Percentiles rank a stretch among this genome's conserved stretches.
phyloP scores from a whole-genome alignment of 1,140 invertebrate species.

The Paramacrobiotus metropolitanus region DNA sequence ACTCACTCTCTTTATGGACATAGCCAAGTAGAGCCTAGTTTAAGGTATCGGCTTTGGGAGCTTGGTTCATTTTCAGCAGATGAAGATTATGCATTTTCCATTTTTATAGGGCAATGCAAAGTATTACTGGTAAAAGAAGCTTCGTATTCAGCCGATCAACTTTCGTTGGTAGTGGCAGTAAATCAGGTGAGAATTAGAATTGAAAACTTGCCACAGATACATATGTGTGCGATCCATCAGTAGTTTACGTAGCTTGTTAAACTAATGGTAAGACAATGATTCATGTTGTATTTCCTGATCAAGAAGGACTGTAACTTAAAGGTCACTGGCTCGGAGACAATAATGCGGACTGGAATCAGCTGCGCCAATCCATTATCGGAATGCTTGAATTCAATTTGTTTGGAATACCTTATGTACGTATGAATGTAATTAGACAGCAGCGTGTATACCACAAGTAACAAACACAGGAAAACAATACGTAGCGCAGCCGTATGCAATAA shows the following conservation, averaged over 20 bases:
- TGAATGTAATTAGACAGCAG: conserved; percentile 22
- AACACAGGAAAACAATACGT: too few species aligned
- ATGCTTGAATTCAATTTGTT: conserved; percentile 54
- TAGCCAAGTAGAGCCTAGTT: conserved; percentile 14
- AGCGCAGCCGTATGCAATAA: too few species aligned
- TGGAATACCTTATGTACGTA: conserved; percentile 31
- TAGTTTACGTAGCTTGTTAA: too few species aligned
- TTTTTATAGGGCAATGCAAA: conserved; percentile 4
- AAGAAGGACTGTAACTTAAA: too few species aligned
- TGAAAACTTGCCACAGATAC: too few species aligned
- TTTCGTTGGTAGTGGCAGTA: conserved; percentile 29
- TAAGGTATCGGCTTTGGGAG: conserved; percentile 8
- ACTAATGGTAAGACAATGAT: too few species aligned
- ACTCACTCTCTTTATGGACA: conserved; percentile 57
- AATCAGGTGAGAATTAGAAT: too few species aligned
- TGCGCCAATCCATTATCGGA: conserved; percentile 30
- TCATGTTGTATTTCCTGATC: too few species aligned
- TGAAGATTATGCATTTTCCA: not conserved
- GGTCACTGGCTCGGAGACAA: conserved; percentile 36
- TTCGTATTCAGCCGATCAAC: conserved; percentile 29
- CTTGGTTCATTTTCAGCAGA: not conserved
- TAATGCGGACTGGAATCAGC: conserved; percentile 24
- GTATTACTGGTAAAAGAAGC: conserved; percentile 1
- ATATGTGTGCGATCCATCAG: too few species aligned
- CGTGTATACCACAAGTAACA: conserved; percentile 47